These are phyloP conservation scores for Pyrocephalus nanus DNA, from an alignment of 2,797 vertebrate genomes.

Conservation along the genomic window DNA sequence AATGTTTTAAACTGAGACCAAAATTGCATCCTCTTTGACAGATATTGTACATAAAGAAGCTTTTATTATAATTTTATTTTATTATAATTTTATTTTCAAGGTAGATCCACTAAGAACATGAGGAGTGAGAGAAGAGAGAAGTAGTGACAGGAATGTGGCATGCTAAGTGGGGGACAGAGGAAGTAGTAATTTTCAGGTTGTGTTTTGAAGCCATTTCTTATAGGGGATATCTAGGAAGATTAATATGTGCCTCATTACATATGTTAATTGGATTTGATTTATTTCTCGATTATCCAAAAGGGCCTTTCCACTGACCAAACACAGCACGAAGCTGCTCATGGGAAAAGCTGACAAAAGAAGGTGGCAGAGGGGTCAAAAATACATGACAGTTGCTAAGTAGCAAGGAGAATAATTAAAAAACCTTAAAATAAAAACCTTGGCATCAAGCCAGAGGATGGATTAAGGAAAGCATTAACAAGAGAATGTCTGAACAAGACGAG, in stretches of 20 bases:
- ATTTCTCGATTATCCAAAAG: neutral
- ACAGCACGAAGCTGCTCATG: neutral
- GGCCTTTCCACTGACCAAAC: neutral
- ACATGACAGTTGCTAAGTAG: neutral
- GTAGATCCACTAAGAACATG: neutral
- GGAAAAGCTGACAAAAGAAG: neutral
- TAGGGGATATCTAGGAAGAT: neutral
- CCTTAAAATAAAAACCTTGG: conserved; percentile 33
- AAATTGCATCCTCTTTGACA: neutral
- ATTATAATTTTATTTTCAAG: neutral
- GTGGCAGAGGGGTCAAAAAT: neutral
- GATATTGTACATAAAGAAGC: neutral
- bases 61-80: neutral
- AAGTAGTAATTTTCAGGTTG: neutral
- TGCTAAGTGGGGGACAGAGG: neutral
- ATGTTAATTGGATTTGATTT: neutral
- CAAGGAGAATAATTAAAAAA: neutral
- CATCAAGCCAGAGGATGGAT: neutral
- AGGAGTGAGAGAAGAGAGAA: neutral
- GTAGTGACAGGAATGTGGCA: neutral
- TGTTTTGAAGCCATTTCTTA: neutral
- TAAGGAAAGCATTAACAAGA: conserved; percentile 3
- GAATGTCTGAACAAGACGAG: neutral
- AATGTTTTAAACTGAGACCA: neutral
- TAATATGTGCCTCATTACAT: neutral